Percentiles rank a stretch among this genome's conserved stretches.
phyloP scores from a whole-genome alignment of 2,113 vertebrate species.

The Corythaixoides concolor region DNA sequence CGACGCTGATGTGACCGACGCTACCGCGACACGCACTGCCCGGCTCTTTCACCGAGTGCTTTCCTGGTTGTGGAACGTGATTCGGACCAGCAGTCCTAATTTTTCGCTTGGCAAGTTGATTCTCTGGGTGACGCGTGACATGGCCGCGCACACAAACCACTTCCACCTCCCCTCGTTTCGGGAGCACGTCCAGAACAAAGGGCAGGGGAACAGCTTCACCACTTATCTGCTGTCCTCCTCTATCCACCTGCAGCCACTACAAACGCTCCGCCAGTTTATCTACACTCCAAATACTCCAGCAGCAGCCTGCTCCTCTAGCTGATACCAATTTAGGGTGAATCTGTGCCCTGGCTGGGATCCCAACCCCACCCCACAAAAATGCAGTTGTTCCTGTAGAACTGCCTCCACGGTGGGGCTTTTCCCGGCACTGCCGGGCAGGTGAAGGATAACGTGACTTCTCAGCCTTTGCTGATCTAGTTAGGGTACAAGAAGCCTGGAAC shows the following conservation, averaged over 20 bases:
- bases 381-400: neutral
- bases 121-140: neutral
- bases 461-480: neutral
- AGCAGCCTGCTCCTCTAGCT: neutral
- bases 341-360: neutral
- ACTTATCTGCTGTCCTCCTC: neutral
- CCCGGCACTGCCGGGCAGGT: neutral
- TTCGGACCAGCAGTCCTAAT: neutral
- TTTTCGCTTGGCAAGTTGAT: neutral
- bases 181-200: neutral
- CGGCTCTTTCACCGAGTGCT: neutral
- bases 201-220: neutral
- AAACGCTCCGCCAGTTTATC: neutral
- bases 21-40: neutral
- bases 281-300: neutral
- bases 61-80: neutral
- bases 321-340: neutral
- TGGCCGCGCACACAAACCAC: neutral
- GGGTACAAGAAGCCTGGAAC: neutral
- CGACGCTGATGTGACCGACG: accelerated
- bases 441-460: neutral
- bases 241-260: accelerated
- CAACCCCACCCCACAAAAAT: constrained; percentile 7
- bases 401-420: neutral
- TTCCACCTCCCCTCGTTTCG: neutral